These are phyloP conservation scores for Psittacula echo DNA, from an alignment of 2,797 vertebrate species.

Conservation along the genomic window DNA sequence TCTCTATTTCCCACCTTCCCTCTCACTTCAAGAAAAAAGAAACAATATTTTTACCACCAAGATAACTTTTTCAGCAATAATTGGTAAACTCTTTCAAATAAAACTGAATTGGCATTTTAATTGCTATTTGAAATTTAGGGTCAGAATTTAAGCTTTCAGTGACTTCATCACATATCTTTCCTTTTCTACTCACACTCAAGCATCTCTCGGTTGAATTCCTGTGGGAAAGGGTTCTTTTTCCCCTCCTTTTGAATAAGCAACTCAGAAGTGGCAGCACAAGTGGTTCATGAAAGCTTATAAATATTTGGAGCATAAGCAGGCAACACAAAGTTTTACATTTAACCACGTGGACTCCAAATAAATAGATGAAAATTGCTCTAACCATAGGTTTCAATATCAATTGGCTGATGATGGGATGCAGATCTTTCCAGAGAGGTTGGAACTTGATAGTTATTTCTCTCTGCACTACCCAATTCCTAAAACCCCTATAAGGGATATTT, in stretches of 20 bases:
- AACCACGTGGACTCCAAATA: constrained; percentile 69
- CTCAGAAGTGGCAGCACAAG: constrained; percentile 59
- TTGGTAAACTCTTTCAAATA: background rate
- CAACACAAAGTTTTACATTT: constrained; percentile 70
- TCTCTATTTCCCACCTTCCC: background rate
- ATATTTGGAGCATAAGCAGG: constrained; percentile 72
- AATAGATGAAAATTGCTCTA: constrained; percentile 77
- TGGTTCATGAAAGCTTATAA: constrained; percentile 50
- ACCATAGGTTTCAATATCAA: constrained; percentile 77
- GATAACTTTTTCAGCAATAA: background rate
- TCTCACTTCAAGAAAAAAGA: background rate
- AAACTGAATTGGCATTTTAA: constrained; percentile 36
- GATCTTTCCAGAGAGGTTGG: constrained; percentile 63
- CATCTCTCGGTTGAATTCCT: constrained; percentile 29
- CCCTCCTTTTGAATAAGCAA: constrained; percentile 35
- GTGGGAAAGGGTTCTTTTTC: background rate
- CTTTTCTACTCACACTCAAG: background rate
- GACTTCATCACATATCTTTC: background rate
- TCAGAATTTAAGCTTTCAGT: background rate
- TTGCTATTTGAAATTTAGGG: constrained; percentile 21
- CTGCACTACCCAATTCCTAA: constrained; percentile 47
- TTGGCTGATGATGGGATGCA: constrained; percentile 64
- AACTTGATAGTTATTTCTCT: constrained; percentile 67
- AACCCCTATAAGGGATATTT: background rate
- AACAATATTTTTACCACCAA: background rate